Percentiles rank a stretch among this genome's conserved stretches.
These are phyloP conservation scores for Falcaria lacertinaria DNA, from an alignment of 2,888 invertebrate species.

Conservation along the genomic window DNA sequence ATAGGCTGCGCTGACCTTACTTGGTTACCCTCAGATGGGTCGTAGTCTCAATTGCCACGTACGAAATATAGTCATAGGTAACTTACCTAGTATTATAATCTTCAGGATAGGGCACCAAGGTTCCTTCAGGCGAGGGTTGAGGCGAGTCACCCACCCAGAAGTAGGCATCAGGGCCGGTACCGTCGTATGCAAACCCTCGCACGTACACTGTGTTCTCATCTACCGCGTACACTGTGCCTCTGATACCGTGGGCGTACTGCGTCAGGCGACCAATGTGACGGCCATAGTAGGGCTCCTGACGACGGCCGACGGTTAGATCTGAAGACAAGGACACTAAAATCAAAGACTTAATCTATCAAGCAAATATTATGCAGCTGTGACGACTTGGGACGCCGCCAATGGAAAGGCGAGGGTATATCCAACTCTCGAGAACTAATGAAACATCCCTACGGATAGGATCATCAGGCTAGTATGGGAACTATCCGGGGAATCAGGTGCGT, in stretches of 20 bases:
- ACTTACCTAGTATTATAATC: conserved; percentile 89
- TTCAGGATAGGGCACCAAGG: conserved; percentile 92
- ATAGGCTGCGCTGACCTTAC: too few species aligned
- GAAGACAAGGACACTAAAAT: conserved; percentile 12
- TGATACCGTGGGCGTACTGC: conserved; percentile 88
- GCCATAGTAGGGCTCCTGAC: conserved; percentile 86
- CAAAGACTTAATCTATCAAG: too few species aligned
- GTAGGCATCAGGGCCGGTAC: conserved; percentile 91
- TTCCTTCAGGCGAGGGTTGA: conserved; percentile 89
- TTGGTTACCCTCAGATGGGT: too few species aligned
- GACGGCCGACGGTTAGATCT: conserved; percentile 33
- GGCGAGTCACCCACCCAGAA: conserved; percentile 94
- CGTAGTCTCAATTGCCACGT: too few species aligned
- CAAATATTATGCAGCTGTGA: too few species aligned
- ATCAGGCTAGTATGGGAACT: too few species aligned
- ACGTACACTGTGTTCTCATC: conserved; percentile 94
- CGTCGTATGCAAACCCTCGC: conserved; percentile 91
- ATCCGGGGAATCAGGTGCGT: too few species aligned
- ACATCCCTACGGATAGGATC: too few species aligned
- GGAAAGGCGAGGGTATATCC: too few species aligned
- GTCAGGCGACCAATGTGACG: conserved; percentile 86
- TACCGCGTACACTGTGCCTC: conserved; percentile 91
- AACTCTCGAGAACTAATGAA: too few species aligned
- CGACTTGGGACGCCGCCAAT: too few species aligned
- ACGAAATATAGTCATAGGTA: too few species aligned